Evolutionary conservation across 1,140 invertebrate species (phyloP).

Genomic region (Stratiolaelaps scimitus): DNA sequence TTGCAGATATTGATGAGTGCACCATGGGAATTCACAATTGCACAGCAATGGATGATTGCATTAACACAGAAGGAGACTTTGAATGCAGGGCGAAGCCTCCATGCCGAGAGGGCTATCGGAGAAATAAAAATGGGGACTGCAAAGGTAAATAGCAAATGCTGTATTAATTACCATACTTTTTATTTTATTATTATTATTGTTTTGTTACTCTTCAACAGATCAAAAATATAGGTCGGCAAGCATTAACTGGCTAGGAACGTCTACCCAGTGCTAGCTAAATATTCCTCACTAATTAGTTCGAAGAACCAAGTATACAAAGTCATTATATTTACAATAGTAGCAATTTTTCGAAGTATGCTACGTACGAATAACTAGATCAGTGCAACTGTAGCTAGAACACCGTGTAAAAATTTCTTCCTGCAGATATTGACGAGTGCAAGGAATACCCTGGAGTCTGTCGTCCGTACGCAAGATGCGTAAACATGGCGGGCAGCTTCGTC

Average conservation of each 20-base stretch:
- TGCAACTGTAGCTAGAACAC: no score
- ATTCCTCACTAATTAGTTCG: no score
- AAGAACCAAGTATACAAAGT: no score
- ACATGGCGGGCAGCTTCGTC: not conserved
- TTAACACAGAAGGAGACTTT: conserved; percentile 9
- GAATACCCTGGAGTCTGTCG: not conserved
- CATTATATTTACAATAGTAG: no score
- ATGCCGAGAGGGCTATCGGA: not conserved
- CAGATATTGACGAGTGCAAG: conserved; percentile 26
- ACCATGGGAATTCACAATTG: not conserved
- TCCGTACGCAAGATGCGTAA: not conserved
- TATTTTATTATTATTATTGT: no score
- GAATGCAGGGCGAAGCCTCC: not conserved
- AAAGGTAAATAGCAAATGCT: conserved; percentile 4
- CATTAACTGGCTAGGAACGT: no score
- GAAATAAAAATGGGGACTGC: conserved; percentile 5
- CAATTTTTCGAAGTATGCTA: no score
- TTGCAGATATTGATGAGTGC: conserved; percentile 16
- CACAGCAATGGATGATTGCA: not conserved
- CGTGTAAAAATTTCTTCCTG: not conserved
- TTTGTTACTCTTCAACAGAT: no score
- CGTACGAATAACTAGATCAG: no score
- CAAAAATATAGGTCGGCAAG: no score
- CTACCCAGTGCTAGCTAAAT: no score
- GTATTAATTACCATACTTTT: no score